These are phyloP conservation scores for Caenorhabditis wallacei DNA, from an alignment of 2,888 invertebrate species.

Conservation along the genomic window DNA sequence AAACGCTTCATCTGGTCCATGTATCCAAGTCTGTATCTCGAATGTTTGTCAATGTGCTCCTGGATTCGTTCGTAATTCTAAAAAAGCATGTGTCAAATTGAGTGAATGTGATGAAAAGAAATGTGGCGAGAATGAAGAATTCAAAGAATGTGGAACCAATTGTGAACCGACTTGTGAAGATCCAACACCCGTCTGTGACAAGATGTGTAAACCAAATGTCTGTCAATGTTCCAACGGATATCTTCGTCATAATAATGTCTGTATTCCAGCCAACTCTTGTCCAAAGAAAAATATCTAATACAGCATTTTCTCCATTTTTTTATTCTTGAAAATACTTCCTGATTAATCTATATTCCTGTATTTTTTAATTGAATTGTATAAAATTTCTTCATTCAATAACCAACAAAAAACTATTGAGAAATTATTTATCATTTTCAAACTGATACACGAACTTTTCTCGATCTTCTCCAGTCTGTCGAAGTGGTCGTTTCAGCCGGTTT, in stretches of 20 bases:
- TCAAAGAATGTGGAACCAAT: slow-evolving; percentile 9
- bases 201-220: slow-evolving; percentile 1
- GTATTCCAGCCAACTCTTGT: background rate
- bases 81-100: background rate
- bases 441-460: slow-evolving; percentile 12
- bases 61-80: background rate
- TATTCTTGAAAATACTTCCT: too few relatives aligned
- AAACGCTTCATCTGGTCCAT: background rate
- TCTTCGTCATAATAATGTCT: slow-evolving; percentile 2
- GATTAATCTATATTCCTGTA: too few relatives aligned
- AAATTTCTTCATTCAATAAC: too few relatives aligned
- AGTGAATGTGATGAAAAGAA: background rate
- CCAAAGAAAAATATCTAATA: background rate
- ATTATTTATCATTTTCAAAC: slow-evolving; percentile 3
- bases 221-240: slow-evolving; percentile 21
- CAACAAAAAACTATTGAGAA: background rate
- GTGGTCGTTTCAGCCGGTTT: background rate
- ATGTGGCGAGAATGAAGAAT: slow-evolving; percentile 12
- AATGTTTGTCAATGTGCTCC: slow-evolving; percentile 16
- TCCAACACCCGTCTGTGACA: background rate
- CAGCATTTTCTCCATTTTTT: too few relatives aligned
- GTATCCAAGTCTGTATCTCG: slow-evolving; percentile 4
- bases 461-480: slow-evolving; percentile 37
- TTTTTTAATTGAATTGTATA: too few relatives aligned
- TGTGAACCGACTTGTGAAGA: slow-evolving; percentile 15